These are phyloP conservation scores for Ptychoptera albimana DNA, from an alignment of 2,888 invertebrate genomes.

Conservation along the genomic window DNA sequence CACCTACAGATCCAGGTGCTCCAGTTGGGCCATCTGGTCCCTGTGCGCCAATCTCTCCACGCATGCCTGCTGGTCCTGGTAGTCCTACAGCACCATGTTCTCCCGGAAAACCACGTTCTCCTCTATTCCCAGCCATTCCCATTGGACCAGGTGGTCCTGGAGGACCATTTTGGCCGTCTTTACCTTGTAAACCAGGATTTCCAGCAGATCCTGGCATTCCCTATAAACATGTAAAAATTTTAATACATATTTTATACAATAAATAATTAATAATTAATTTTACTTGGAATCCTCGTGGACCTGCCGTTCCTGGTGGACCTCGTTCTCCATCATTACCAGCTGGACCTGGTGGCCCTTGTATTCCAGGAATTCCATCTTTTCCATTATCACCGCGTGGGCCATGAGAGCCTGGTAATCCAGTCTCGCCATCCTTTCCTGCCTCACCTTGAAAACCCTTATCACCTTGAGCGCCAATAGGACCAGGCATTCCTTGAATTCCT, in stretches of 20 bases:
- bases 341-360: slow-evolving; percentile 55
- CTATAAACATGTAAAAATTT: slow-evolving; percentile 26
- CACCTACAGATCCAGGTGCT: slow-evolving; percentile 45
- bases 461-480: slow-evolving; percentile 57
- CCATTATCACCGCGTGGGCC: slow-evolving; percentile 70
- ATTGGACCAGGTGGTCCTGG: slow-evolving; percentile 47
- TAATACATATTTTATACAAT: not conserved
- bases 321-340: slow-evolving; percentile 56
- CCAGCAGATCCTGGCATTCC: slow-evolving; percentile 62
- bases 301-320: slow-evolving; percentile 59
- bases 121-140: slow-evolving; percentile 44
- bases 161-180: slow-evolving; percentile 60
- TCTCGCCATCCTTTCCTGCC: slow-evolving; percentile 56
- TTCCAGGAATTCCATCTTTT: slow-evolving; percentile 60
- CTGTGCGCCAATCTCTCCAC: slow-evolving; percentile 35
- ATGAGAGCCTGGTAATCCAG: slow-evolving; percentile 53
- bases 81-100: slow-evolving; percentile 55
- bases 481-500: slow-evolving; percentile 65
- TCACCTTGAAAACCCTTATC: slow-evolving; percentile 48
- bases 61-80: slow-evolving; percentile 31
- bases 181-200: slow-evolving; percentile 56
- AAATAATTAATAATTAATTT: slow-evolving; percentile 12
- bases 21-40: slow-evolving; percentile 42
- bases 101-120: slow-evolving; percentile 56
- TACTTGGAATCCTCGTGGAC: slow-evolving; percentile 68